Evolutionary conservation across 2,888 invertebrate genomes (phyloP), one percentile per base, ranked within the genome.

Genomic region (Gastrophysa polygoni): DNA sequence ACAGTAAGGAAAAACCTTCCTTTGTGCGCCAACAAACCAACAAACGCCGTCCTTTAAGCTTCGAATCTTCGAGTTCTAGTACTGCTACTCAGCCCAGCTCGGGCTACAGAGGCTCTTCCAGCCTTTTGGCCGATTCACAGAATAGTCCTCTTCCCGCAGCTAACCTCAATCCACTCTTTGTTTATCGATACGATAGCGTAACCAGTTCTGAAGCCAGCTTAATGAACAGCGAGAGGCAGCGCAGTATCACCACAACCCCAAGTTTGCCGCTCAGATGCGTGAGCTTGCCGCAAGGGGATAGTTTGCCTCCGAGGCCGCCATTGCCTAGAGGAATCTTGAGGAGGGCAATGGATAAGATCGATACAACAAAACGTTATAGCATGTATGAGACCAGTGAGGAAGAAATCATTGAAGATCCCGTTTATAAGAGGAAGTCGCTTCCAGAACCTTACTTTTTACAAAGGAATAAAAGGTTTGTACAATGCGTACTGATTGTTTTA

Each of bases 81-180:
- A 88, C 91, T 61, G 86, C 87, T 18, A 92, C 92, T 43, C 92
- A 92, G 76, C 93, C 92, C 6, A 93, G 93, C 50, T 93, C 93
- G 11, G 94, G 94, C 1, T 94, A 92, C 75, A 85, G 94, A 67
- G 93, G 94, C 34, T 93, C 93, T 0, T 93, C 93, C 0, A 93
- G 93, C 1, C 88, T 93, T 81, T 88, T 91, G 5, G 92, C 92
- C 71, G 92, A 92, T 20, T 88, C 89, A n/a, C 89, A 88, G 75
- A 88, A 89, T 69, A 89, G 88, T 70, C 88, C 88, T 7, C 86
- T 85, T 32, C 84, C 86, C 63, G 76, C 85, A 70, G 83, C 85
- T 17, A 86, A 85, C 80, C 84, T 85, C 70, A 89, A 90, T 79
- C 91, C 91, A 0, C 82, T 93, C 67, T 93, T 92, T 80, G 90